Conservation (phyloP, 2,113 vertebrate genomes). For the Gadus chalcogrammus region DNA sequence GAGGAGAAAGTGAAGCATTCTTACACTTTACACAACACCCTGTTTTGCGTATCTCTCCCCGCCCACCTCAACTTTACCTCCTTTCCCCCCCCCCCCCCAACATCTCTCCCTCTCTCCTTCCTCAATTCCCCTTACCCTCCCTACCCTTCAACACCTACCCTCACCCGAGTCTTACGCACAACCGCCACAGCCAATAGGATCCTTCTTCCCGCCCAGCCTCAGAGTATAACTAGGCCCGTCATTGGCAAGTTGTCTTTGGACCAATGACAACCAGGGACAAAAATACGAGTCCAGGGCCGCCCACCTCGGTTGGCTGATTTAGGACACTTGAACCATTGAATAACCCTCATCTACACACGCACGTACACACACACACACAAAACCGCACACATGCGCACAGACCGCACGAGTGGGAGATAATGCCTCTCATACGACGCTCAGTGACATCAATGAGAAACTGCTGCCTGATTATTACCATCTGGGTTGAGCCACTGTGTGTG, state of each 20-base stretch:
- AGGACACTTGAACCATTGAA: conserved; percentile 46
- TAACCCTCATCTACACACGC: conserved; percentile 24
- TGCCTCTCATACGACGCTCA: conserved; percentile 65
- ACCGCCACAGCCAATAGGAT: conserved; percentile 29
- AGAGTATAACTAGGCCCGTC: conserved; percentile 34
- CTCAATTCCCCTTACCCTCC: conserved; percentile 14
- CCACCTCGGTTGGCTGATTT: conserved; percentile 38
- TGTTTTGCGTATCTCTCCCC: conserved; percentile 34
- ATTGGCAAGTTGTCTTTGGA: conserved; percentile 40
- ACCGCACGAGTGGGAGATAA: conserved; percentile 50
- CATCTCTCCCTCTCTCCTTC: conserved; percentile 1
- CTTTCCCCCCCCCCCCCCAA: not conserved
- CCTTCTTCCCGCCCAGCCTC: conserved; percentile 18
- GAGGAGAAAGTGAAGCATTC: conserved; percentile 35
- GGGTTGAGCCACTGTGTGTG: conserved; percentile 37
- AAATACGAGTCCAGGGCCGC: conserved; percentile 24
- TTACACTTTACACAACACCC: conserved; percentile 49
- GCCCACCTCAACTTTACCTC: conserved; percentile 19
- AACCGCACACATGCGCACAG: conserved; percentile 14
- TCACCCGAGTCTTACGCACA: not conserved
- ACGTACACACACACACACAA: conserved; percentile 10
- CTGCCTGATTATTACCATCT: conserved; percentile 69
- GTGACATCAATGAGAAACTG: conserved; percentile 70
- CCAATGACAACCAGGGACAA: conserved; percentile 23
- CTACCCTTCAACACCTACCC: conserved; percentile 3